Evolutionary conservation across 2,797 vertebrate genomes (phyloP), one percentile per base, ranked within the genome.

Genomic region (Astyanax mexicanus): DNA sequence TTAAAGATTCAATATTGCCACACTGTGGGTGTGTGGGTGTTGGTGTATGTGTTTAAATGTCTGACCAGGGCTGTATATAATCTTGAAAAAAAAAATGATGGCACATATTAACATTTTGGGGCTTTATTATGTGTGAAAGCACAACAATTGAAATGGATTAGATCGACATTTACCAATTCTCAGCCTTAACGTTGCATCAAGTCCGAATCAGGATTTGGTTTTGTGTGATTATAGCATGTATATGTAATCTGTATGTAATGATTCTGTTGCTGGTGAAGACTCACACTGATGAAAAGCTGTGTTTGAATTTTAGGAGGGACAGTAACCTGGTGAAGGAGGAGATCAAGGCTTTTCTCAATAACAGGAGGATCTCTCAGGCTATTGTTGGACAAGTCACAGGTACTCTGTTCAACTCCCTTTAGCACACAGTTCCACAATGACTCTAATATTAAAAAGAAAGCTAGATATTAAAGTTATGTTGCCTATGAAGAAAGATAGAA

Each of bases 311-410:
- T 88, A 95, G 94, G 88, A 92, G 93, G 87, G 94, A 95, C 91
- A 95, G 94, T 83, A 94, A 93, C 90, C 87, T 94, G 85, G 94
- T 95, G 81, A 95, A 95, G 85, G 94, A 95, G 68, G 94, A 95
- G 84, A 95, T 95, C 86, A 94, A 94, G 85, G 89, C 90, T 0
- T 95, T 95, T 86, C 92, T 95, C 49, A 94, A 94, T 89, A 95
- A 94, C 69, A 90, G 94, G 78, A 91, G 94, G 87, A 95, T 95
- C 86, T 95, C 94, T 79, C 94, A 95, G 86, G 94, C 94, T 7
- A 94, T 95, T 58, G 94, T 95, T 0, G 94, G 94, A 72, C 94
- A 95, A 86, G 94, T 95, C 35, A 95, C 94, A 93, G 94, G 94
- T 94, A 89, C 19, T 32, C 19, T 72, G 52, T 25, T 27, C 52